phyloP scores from a whole-genome alignment of 2,113 vertebrate species.

The Nettapus auritus region DNA sequence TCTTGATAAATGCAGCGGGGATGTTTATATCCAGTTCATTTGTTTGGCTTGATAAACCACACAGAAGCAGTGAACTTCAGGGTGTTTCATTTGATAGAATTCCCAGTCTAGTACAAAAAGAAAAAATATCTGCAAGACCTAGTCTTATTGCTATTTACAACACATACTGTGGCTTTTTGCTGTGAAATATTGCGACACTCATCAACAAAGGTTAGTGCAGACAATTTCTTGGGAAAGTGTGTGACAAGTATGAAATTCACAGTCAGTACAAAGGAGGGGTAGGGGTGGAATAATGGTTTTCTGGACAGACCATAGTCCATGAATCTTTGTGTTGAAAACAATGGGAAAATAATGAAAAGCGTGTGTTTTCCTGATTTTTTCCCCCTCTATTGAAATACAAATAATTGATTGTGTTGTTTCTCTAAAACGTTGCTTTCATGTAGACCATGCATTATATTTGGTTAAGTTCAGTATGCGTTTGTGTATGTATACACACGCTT shows the following conservation, averaged over 20 bases:
- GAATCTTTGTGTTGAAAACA: slow-evolving; percentile 14
- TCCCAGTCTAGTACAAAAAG: slow-evolving; percentile 6
- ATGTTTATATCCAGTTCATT: slow-evolving; percentile 12
- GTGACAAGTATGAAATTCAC: not conserved
- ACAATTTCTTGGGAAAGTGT: slow-evolving; percentile 11
- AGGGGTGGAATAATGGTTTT: not conserved
- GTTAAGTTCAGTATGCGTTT: not conserved
- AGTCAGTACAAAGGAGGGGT: not conserved
- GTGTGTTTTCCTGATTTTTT: not conserved
- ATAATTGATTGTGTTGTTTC: not conserved
- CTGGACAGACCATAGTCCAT: not conserved
- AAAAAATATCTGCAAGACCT: not conserved
- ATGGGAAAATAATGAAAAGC: slow-evolving; percentile 5
- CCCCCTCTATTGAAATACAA: not conserved
- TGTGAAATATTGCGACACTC: slow-evolving; percentile 52
- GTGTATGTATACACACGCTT: not conserved
- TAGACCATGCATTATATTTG: not conserved
- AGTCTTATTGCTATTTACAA: slow-evolving; percentile 22
- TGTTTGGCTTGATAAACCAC: not conserved
- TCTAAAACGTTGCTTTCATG: not conserved
- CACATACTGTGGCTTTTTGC: slow-evolving; percentile 12
- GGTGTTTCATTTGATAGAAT: slow-evolving; percentile 9
- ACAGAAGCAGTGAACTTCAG: slow-evolving; percentile 22
- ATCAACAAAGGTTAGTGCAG: slow-evolving; percentile 51
- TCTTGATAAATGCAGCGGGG: slow-evolving; percentile 10